Conservation (phyloP, 2,797 vertebrate species). For the Gallinago stenura region DNA sequence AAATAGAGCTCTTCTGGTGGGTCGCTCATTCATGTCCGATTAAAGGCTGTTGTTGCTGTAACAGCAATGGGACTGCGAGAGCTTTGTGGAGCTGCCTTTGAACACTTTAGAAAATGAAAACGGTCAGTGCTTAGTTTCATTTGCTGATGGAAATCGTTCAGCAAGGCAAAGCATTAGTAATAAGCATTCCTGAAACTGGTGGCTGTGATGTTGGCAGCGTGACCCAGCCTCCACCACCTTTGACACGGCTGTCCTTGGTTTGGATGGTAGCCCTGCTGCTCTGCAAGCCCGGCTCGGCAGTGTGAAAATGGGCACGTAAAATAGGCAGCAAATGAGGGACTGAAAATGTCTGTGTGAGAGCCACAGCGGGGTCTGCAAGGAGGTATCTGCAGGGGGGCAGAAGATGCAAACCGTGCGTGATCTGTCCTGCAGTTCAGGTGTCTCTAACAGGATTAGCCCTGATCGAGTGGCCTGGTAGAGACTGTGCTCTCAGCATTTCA, state of each 20-base stretch:
- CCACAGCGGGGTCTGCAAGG: neutral
- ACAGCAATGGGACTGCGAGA: neutral
- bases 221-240: neutral
- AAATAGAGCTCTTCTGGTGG: neutral
- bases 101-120: neutral
- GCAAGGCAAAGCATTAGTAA: neutral
- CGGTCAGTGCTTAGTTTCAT: neutral
- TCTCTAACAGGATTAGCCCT: neutral
- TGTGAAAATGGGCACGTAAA: neutral
- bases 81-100: neutral
- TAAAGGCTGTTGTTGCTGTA: neutral
- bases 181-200: neutral
- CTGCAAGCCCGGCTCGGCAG: neutral
- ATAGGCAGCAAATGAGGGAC: fast-evolving
- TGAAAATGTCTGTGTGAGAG: neutral
- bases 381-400: neutral
- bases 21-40: neutral
- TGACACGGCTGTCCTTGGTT: neutral
- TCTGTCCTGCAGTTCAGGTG: neutral
- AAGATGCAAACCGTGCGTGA: neutral
- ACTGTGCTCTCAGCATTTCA: neutral
- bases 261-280: neutral
- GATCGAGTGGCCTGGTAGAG: neutral
- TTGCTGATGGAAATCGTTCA: neutral
- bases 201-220: fast-evolving